Percentiles rank a stretch among this genome's conserved stretches.
phyloP scores from a whole-genome alignment of 1,140 invertebrate genomes.

The Ceratoteleas bidentatus region DNA sequence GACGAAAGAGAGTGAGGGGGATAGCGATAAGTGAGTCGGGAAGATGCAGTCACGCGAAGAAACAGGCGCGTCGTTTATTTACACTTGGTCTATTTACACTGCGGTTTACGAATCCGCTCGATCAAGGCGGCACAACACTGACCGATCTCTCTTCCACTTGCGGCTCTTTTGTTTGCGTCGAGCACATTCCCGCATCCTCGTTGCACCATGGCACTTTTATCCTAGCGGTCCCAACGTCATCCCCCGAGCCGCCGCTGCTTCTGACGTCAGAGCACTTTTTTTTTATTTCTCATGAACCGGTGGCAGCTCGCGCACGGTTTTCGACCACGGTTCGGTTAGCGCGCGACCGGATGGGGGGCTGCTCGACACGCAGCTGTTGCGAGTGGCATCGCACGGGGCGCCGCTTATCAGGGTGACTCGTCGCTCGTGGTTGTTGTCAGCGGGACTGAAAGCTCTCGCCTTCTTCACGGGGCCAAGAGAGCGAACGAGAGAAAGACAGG shows the following conservation, averaged over 20 bases:
- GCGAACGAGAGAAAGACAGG: conserved; percentile 46
- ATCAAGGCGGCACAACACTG: conserved; percentile 46
- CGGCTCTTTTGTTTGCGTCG: conserved; percentile 36
- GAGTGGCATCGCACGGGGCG: conserved; percentile 15
- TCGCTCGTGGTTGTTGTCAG: conserved; percentile 11
- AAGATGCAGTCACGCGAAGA: conserved; percentile 30
- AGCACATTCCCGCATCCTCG: conserved; percentile 41
- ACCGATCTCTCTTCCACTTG: conserved; percentile 45
- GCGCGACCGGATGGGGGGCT: background rate
- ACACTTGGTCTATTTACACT: conserved; percentile 60
- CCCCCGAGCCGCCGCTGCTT: background rate
- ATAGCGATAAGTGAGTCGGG: conserved; percentile 9
- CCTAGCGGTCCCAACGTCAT: conserved; percentile 26
- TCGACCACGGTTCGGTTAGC: background rate
- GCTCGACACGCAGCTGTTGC: conserved; percentile 8
- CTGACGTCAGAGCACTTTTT: conserved; percentile 14
- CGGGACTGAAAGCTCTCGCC: conserved; percentile 22
- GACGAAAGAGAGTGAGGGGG: conserved; percentile 11
- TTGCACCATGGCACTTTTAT: conserved; percentile 36
- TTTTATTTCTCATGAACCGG: conserved; percentile 37
- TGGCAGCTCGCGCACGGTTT: background rate
- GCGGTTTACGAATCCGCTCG: conserved; percentile 6
- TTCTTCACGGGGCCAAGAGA: conserved; percentile 24
- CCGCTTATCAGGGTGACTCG: background rate
- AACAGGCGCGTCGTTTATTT: conserved; percentile 39